Conservation (phyloP, 2,113 vertebrate genomes). For the Upupa epops region DNA sequence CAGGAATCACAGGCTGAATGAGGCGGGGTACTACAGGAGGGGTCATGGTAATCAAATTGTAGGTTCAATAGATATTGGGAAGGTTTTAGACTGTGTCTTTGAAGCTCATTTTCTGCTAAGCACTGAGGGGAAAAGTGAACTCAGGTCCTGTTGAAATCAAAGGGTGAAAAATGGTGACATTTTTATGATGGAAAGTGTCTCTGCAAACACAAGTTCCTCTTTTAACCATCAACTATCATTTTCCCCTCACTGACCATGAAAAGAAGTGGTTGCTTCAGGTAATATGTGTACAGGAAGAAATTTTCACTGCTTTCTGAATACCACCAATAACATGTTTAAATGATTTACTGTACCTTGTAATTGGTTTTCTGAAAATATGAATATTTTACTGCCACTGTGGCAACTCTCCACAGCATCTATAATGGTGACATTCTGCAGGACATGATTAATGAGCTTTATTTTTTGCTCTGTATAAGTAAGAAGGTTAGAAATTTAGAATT, state of each 20-base stretch:
- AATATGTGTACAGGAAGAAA: constrained; percentile 59
- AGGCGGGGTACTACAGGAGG: background rate
- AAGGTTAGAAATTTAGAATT: constrained; percentile 50
- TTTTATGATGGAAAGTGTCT: background rate
- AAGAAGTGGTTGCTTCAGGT: constrained; percentile 49
- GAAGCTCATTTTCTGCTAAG: background rate
- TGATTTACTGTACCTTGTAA: constrained; percentile 68
- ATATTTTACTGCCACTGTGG: constrained; percentile 75
- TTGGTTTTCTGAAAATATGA: constrained; percentile 69
- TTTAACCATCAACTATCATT: constrained; percentile 9
- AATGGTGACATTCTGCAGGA: constrained; percentile 70
- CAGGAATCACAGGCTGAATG: background rate
- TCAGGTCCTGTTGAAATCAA: background rate
- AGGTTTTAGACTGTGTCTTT: background rate
- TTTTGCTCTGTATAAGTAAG: constrained; percentile 46
- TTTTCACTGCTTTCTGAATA: constrained; percentile 47
- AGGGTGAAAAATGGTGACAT: background rate
- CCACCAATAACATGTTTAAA: constrained; percentile 45
- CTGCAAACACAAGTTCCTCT: background rate
- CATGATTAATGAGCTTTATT: constrained; percentile 70
- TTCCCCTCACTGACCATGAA: constrained; percentile 44
- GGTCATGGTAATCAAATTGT: background rate
- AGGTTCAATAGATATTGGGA: background rate
- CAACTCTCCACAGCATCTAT: constrained; percentile 72
- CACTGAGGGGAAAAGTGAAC: background rate